Conservation (phyloP, 1,140 invertebrate genomes). For the Sminthurides bifidus region DNA sequence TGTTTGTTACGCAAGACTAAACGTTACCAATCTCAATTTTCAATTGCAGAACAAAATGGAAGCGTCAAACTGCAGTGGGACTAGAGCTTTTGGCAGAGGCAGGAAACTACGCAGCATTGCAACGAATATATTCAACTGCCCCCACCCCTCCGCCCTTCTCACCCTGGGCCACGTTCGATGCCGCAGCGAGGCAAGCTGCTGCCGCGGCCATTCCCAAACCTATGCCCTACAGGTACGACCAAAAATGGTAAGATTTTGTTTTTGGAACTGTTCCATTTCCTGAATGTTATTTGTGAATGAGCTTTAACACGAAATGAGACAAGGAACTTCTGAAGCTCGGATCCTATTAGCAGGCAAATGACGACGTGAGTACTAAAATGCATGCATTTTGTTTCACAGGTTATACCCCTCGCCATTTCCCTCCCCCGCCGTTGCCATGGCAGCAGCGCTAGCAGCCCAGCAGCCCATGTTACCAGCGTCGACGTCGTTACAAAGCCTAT, state of each 20-base stretch:
- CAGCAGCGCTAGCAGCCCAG: constrained; percentile 40
- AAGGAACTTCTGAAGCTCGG: not conserved
- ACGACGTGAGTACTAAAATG: not conserved
- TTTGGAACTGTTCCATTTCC: not conserved
- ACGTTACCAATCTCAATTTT: no score
- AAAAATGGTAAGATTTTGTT: constrained; percentile 14
- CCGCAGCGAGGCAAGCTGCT: constrained; percentile 47
- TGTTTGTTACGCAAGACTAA: no score
- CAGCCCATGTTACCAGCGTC: constrained; percentile 48
- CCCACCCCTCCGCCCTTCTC: constrained; percentile 31
- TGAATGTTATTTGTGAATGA: not conserved
- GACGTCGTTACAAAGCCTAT: constrained; percentile 46
- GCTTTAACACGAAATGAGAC: not conserved
- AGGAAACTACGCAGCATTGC: constrained; percentile 91
- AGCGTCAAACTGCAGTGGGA: constrained; percentile 93
- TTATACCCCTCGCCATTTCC: constrained; percentile 49
- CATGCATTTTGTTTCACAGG: constrained; percentile 20
- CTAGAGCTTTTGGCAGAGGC: constrained; percentile 90
- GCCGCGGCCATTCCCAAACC: constrained; percentile 68
- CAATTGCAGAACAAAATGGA: constrained; percentile 92
- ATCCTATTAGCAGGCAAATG: not conserved
- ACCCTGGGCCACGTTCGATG: constrained; percentile 26
- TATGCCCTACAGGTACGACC: constrained; percentile 55
- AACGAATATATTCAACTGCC: constrained; percentile 52
- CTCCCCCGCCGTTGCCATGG: constrained; percentile 34